These are phyloP conservation scores for Phallusia fumigata DNA, from an alignment of 23 tunicate genomes.

Conservation along the genomic window DNA sequence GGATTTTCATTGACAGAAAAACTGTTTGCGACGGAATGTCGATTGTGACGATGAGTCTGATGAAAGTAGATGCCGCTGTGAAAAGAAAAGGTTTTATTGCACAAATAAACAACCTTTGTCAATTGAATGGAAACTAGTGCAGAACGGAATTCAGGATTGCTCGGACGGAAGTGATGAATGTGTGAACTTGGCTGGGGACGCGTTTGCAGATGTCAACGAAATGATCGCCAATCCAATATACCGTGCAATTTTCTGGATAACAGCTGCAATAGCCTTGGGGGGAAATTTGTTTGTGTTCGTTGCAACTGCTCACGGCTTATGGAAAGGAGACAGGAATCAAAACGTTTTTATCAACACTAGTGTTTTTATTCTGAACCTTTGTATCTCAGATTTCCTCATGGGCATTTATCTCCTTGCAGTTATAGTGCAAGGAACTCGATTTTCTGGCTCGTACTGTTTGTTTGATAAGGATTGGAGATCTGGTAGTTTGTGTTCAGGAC, in stretches of 20 bases:
- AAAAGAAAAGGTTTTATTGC: neutral
- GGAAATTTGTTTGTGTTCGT: conserved; percentile 11
- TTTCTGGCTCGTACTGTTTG: conserved; percentile 16
- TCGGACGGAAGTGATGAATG: conserved; percentile 24
- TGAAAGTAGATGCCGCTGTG: neutral
- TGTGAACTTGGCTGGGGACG: neutral
- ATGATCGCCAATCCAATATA: conserved; percentile 15
- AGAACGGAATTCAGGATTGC: conserved; percentile 24
- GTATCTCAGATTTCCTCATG: conserved; percentile 14
- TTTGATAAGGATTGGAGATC: conserved; percentile 23
- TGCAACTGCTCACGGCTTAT: neutral
- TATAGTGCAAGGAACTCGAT: neutral
- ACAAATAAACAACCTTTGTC: conserved; percentile 1
- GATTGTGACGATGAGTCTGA: conserved; percentile 28
- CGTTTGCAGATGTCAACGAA: neutral
- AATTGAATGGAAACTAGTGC: neutral
- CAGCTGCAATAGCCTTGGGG: neutral
- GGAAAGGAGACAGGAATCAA: neutral
- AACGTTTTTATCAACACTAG: neutral
- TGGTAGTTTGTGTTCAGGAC: neutral
- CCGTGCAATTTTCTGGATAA: conserved; percentile 5
- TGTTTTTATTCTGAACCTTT: conserved; percentile 6
- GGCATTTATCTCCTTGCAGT: conserved; percentile 6
- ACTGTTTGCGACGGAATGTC: conserved; percentile 11
- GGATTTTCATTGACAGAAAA: neutral